Percentiles rank a stretch among this genome's conserved stretches.
phyloP scores from a whole-genome alignment of 1,140 invertebrate genomes.

The Aricia agestis region DNA sequence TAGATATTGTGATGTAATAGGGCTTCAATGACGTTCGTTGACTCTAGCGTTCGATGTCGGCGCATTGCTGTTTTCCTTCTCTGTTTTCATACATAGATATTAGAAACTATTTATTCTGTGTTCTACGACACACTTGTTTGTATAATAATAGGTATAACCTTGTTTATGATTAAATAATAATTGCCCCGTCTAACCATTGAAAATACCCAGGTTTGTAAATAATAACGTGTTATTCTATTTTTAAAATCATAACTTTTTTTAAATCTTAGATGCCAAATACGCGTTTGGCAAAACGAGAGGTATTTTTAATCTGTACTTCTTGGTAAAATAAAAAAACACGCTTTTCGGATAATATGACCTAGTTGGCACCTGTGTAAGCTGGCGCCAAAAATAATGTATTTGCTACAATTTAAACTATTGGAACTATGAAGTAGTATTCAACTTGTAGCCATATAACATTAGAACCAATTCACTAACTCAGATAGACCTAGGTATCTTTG shows the following conservation, averaged over 20 bases:
- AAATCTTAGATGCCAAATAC: too few relatives aligned
- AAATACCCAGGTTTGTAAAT: neutral
- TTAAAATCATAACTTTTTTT: too few relatives aligned
- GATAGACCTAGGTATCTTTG: neutral
- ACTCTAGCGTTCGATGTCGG: constrained; percentile 73
- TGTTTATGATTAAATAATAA: constrained; percentile 27
- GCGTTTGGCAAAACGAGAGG: neutral
- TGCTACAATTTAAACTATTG: neutral
- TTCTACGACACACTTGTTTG: constrained; percentile 33
- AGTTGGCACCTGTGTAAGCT: neutral
- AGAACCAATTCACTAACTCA: neutral
- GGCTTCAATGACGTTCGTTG: constrained; percentile 74
- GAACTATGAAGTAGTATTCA: neutral
- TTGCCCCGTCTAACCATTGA: neutral
- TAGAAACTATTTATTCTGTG: constrained; percentile 65
- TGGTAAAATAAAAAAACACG: neutral
- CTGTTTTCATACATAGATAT: constrained; percentile 74
- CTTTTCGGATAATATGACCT: neutral
- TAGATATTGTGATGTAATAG: constrained; percentile 34
- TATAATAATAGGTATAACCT: constrained; percentile 33
- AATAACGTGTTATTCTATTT: too few relatives aligned
- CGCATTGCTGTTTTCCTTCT: constrained; percentile 75
- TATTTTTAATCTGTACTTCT: neutral
- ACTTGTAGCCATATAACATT: neutral
- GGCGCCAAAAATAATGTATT: neutral